phyloP scores from a whole-genome alignment of 2,888 invertebrate genomes.

The Andrena minutula region DNA sequence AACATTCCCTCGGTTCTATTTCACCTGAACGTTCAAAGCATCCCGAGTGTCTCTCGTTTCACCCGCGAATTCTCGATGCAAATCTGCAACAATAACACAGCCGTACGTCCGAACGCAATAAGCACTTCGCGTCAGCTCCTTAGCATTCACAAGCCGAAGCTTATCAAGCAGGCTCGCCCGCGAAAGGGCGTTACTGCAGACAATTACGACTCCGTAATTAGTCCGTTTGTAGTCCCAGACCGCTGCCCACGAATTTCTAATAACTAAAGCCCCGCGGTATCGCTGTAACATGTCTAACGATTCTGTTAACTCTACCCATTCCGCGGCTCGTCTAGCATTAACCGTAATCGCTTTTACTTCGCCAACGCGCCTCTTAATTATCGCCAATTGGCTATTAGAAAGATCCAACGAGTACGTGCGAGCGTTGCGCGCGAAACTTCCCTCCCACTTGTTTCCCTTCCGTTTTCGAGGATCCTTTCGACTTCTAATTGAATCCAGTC shows the following conservation, averaged over 20 bases:
- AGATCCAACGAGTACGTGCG: not conserved
- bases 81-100: slow-evolving; percentile 2
- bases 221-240: slow-evolving; percentile 12
- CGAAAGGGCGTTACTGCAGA: not conserved
- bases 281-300: slow-evolving; percentile 16
- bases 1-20: slow-evolving; percentile 1
- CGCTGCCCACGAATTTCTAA: slow-evolving; percentile 14
- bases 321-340: not conserved
- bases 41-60: not conserved
- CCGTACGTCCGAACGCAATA: not conserved
- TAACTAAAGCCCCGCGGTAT: slow-evolving; percentile 9
- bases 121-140: slow-evolving; percentile 2
- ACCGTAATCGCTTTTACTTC: not conserved
- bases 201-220: slow-evolving; percentile 25
- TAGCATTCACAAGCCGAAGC: not conserved
- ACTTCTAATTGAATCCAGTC: too few relatives aligned
- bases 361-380: not conserved
- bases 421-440: not conserved
- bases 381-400: not conserved
- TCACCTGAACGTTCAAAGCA: slow-evolving; percentile 2
- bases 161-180: not conserved
- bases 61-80: not conserved
- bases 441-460: too few relatives aligned
- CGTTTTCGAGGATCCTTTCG: not conserved
- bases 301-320: slow-evolving; percentile 6